Evolutionary conservation across 2,113 vertebrate genomes (phyloP).

Genomic region (Cercocebus atys): DNA sequence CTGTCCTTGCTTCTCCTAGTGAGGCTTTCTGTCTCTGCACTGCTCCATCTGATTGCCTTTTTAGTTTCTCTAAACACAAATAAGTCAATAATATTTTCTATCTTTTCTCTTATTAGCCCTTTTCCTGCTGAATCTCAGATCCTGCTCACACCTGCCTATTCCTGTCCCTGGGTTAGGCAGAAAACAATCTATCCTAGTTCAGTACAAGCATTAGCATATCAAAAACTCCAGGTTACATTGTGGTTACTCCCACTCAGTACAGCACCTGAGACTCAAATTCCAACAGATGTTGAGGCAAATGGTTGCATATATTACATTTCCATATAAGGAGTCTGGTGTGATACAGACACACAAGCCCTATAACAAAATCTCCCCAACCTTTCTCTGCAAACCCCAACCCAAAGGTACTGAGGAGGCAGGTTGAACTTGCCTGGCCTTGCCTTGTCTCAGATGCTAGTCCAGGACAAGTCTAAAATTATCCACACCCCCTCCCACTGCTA

Average conservation of each 20-base stretch:
- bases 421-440: constrained; percentile 1
- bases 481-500: neutral
- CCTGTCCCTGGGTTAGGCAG: neutral
- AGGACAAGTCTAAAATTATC: constrained; percentile 72
- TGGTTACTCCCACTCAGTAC: neutral
- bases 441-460: constrained; percentile 31
- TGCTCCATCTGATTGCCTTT: neutral
- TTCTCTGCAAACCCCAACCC: neutral
- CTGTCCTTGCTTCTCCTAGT: neutral
- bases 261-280: neutral
- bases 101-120: neutral
- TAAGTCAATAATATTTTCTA: neutral
- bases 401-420: neutral
- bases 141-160: neutral
- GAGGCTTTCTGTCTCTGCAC: neutral
- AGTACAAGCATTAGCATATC: neutral
- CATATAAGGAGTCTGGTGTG: neutral
- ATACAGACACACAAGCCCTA: neutral
- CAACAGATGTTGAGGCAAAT: neutral
- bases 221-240: neutral
- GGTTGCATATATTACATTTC: neutral
- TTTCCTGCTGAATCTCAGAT: neutral
- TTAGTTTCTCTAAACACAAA: neutral
- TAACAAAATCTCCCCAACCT: neutral
- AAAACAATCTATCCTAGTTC: neutral